Percentiles rank a stretch among this genome's conserved stretches.
These are phyloP conservation scores for Dendrocincla tyrannina DNA, from an alignment of 2,797 vertebrate species.

Conservation along the genomic window DNA sequence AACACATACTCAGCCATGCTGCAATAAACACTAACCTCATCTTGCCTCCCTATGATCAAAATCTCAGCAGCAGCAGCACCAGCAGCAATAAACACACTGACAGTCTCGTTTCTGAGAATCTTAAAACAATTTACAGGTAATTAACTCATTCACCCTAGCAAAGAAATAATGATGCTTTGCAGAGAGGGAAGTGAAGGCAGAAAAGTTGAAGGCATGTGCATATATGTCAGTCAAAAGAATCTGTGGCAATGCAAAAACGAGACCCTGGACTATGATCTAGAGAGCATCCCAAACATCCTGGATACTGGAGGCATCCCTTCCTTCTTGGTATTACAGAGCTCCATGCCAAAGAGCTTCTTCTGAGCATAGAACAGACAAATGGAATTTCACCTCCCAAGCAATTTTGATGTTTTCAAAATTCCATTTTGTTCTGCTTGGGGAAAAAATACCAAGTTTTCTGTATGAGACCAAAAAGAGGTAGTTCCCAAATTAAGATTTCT, in stretches of 20 bases:
- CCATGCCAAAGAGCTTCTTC: neutral
- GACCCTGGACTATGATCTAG: neutral
- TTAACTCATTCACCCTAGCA: neutral
- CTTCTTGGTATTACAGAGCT: neutral
- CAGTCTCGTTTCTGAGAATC: neutral
- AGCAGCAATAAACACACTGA: slow-evolving; percentile 5
- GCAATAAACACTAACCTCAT: neutral
- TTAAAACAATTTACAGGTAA: neutral
- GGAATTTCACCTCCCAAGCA: neutral
- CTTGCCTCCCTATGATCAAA: neutral
- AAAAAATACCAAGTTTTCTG: neutral
- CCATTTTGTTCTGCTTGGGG: neutral
- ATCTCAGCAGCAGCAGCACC: neutral
- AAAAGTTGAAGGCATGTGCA: neutral
- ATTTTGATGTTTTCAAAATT: neutral
- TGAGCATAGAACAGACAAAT: neutral
- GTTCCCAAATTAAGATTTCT: neutral
- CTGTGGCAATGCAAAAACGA: neutral
- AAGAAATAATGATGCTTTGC: neutral
- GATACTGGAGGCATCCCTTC: neutral
- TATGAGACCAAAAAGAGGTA: neutral
- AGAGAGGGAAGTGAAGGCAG: neutral
- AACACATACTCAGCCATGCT: neutral
- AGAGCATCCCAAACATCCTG: neutral
- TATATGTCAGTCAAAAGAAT: neutral